Evolutionary conservation across 2,113 vertebrate species (phyloP).

Genomic region (Chroicocephalus ridibundus): DNA sequence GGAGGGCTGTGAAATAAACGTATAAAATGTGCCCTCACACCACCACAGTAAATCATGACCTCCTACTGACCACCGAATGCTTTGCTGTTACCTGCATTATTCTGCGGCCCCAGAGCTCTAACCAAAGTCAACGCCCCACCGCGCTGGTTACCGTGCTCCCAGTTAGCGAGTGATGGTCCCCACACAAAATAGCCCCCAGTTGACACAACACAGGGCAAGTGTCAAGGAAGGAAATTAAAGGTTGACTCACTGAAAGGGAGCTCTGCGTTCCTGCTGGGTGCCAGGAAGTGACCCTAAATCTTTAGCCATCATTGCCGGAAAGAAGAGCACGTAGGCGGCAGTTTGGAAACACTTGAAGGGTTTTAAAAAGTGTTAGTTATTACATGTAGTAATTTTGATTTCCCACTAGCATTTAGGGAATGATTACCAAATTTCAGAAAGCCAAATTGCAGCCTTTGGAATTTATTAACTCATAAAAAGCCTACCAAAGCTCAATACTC

Average conservation of each 20-base stretch:
- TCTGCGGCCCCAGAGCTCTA: not conserved
- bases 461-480: slow-evolving; percentile 55
- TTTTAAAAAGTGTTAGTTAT: slow-evolving; percentile 23
- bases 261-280: not conserved
- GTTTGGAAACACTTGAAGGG: slow-evolving; percentile 5
- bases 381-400: slow-evolving; percentile 54
- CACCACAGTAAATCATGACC: not conserved
- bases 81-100: not conserved
- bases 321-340: not conserved
- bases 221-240: not conserved
- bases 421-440: slow-evolving; percentile 49
- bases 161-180: not conserved
- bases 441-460: slow-evolving; percentile 5
- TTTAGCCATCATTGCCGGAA: not conserved
- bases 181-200: not conserved
- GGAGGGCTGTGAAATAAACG: not conserved
- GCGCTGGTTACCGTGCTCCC: not conserved
- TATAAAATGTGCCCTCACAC: not conserved
- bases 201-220: not conserved
- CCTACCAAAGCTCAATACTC: not conserved
- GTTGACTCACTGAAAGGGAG: not conserved
- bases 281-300: not conserved
- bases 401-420: slow-evolving; percentile 40
- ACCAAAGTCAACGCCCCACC: not conserved
- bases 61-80: not conserved